phyloP scores from a whole-genome alignment of 2,888 invertebrate species.

The Erynnis tages region DNA sequence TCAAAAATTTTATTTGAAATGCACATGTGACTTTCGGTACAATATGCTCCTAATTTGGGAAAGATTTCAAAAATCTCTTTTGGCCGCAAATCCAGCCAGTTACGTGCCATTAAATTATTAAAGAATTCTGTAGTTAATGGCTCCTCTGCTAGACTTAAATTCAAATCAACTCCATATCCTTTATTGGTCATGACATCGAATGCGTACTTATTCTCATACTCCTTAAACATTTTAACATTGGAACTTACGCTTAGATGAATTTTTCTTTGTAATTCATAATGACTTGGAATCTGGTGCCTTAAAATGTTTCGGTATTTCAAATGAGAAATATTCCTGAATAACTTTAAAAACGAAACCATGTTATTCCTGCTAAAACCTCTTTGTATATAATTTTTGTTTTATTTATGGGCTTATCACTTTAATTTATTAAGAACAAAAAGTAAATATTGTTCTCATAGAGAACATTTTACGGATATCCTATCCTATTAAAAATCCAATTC shows the following conservation, averaged over 20 bases:
- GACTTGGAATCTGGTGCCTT: neutral
- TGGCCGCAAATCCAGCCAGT: slow-evolving; percentile 51
- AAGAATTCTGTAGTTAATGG: slow-evolving; percentile 44
- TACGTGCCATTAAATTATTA: slow-evolving; percentile 43
- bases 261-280: slow-evolving; percentile 31
- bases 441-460: too few species aligned
- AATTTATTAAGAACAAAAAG: too few species aligned
- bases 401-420: too few species aligned
- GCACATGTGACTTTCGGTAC: slow-evolving; percentile 51
- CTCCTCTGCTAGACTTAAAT: slow-evolving; percentile 29
- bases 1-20: slow-evolving; percentile 65
- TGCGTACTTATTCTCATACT: slow-evolving; percentile 69
- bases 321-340: slow-evolving; percentile 2
- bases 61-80: slow-evolving; percentile 55
- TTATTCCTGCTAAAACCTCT: too few species aligned
- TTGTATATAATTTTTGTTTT: too few species aligned
- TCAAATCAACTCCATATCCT: slow-evolving; percentile 52
- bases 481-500: too few species aligned
- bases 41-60: slow-evolving; percentile 53
- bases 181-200: slow-evolving; percentile 60
- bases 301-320: slow-evolving; percentile 6
- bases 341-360: slow-evolving; percentile 7
- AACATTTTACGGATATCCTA: too few species aligned
- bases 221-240: slow-evolving; percentile 56
- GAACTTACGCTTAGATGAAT: slow-evolving; percentile 44